Evolutionary conservation across 92 coral and sea anemone genomes (phyloP).

Genomic region (Ricordea florida): DNA sequence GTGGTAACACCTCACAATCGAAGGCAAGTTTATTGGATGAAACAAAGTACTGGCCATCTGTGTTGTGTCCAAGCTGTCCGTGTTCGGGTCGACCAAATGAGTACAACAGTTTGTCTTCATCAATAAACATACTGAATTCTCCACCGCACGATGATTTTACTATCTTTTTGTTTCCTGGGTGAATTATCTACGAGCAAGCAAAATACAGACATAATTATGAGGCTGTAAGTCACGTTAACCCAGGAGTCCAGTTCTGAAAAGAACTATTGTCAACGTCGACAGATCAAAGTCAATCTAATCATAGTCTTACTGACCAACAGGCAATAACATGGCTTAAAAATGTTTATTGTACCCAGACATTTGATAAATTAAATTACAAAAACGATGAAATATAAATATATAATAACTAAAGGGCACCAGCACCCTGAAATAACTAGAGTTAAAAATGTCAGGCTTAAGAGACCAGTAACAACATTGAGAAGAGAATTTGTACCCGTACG

Average conservation of each 20-base stretch:
- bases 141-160: conserved; percentile 76
- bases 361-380: too few relatives aligned
- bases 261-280: neutral
- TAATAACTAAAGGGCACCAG: too few relatives aligned
- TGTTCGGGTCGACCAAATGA: conserved; percentile 93
- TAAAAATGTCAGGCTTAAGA: too few relatives aligned
- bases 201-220: neutral
- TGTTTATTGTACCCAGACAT: too few relatives aligned
- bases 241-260: neutral
- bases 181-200: conserved; percentile 44
- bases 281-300: too few relatives aligned
- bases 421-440: too few relatives aligned
- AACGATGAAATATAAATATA: too few relatives aligned
- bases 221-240: neutral
- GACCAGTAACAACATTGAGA: too few relatives aligned
- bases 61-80: conserved; percentile 87
- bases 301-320: too few relatives aligned
- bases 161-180: conserved; percentile 75
- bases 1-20: conserved; percentile 78
- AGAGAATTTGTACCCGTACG: too few relatives aligned
- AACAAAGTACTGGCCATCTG: conserved; percentile 87
- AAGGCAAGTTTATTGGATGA: conserved; percentile 81
- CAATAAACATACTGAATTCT: conserved; percentile 86
- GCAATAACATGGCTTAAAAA: too few relatives aligned
- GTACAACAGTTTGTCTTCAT: conserved; percentile 67